Conservation (phyloP, 2,113 vertebrate species). For the Eonycteris spelaea region DNA sequence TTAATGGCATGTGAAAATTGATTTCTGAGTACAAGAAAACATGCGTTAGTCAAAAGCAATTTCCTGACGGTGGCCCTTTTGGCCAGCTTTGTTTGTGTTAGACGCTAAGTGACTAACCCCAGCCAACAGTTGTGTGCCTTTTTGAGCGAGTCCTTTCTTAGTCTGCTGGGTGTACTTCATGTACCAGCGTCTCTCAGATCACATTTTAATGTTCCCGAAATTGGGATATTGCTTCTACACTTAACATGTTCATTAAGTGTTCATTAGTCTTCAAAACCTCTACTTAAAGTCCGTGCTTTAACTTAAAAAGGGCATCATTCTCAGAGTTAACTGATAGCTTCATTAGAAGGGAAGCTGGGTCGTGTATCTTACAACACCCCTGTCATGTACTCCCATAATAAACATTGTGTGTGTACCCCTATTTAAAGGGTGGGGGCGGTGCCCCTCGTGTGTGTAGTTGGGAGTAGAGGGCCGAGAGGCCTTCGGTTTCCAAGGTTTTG, state of each 20-base stretch:
- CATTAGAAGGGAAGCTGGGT: background rate
- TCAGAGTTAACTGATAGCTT: background rate
- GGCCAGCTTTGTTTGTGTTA: background rate
- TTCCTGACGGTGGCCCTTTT: background rate
- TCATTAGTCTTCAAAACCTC: background rate
- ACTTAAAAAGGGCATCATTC: background rate
- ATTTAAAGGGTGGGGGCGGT: background rate
- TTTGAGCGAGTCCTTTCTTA: accelerated
- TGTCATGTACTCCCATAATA: background rate
- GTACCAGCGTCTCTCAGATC: background rate
- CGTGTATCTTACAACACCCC: background rate
- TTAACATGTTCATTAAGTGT: background rate
- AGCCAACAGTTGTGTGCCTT: accelerated
- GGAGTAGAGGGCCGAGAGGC: background rate
- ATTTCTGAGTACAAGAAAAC: background rate
- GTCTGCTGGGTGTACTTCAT: background rate
- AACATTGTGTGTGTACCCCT: no score
- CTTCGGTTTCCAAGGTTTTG: background rate
- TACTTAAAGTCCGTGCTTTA: background rate
- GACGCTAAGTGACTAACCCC: background rate
- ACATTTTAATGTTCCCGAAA: accelerated
- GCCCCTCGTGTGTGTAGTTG: background rate
- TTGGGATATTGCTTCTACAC: background rate
- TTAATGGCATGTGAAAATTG: background rate
- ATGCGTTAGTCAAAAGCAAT: background rate